Evolutionary conservation across 53 echinoderm and acorn worm species (phyloP), one percentile per base, ranked within the genome.

Genomic region (Echinarachnius parma): DNA sequence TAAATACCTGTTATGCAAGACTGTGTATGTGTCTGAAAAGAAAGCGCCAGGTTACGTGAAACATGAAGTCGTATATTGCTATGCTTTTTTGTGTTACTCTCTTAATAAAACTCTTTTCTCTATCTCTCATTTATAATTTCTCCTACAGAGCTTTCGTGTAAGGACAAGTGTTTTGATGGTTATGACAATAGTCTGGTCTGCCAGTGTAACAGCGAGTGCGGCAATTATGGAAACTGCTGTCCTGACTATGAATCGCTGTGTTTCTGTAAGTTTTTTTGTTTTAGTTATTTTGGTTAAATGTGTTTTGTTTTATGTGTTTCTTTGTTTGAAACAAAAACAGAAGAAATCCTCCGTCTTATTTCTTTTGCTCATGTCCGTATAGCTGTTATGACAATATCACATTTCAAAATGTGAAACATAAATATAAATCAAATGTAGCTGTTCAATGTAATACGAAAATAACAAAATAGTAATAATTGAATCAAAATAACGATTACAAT

Each of bases 181-280:
- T 80, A 60, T 31, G 61, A 80, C 50, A 3, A n/a, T 28, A 15
- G 28, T 14, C 30, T 71, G 31, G 71, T 72, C 4, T 80, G 81
- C 26, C 81, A 80, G 58, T 80, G 81, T 37, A 72, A 80, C 36
- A 21, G 3, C 1, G 32, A 7, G 0, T 80, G 81, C 22, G 25
- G 59, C 1, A 61, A 34, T 28, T 60, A 71, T 20, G 72, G 61
- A 1, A 72, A 80, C 48, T 80, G 81, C 52, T 80, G 81, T 23
- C 22, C 46, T 4, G 81, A 80, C 44, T 72, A 59, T 37, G 26
- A 8, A 33, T 16, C 32, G 22, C 60, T 52, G 29, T 55, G 81
- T 48, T 48, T 54, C 29, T 42, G 66, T 54, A 31, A 39, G 24
- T 39, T n/a, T n/a, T n/a, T n/a, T n/a, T n/a, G n/a, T n/a, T n/a